These are phyloP conservation scores for Patella ulyssiponensis DNA, from an alignment of 2,888 invertebrate species.

Conservation along the genomic window DNA sequence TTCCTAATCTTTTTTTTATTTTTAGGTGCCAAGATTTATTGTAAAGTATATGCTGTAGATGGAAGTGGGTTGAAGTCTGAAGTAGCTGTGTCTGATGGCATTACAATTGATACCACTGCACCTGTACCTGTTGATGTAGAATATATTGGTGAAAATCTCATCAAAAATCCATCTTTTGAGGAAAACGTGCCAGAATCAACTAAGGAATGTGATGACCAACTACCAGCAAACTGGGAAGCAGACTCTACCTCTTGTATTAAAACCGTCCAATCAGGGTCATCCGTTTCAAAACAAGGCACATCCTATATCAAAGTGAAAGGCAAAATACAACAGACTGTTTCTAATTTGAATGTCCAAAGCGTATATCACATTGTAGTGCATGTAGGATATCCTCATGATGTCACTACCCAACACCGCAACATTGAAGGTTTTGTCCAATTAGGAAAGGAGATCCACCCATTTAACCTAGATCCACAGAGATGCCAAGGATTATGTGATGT, in stretches of 20 bases:
- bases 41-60: slow-evolving; percentile 45
- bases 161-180: slow-evolving; percentile 30
- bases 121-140: slow-evolving; percentile 34
- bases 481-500: slow-evolving; percentile 29
- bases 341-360: background rate
- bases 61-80: slow-evolving; percentile 39
- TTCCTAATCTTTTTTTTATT: background rate
- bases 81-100: slow-evolving; percentile 46
- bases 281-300: background rate
- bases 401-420: slow-evolving; percentile 15
- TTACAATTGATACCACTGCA: slow-evolving; percentile 43
- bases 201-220: slow-evolving; percentile 22
- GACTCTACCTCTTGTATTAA: slow-evolving; percentile 13
- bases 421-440: slow-evolving; percentile 32
- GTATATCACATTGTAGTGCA: slow-evolving; percentile 20
- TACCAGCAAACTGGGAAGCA: slow-evolving; percentile 24
- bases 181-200: background rate
- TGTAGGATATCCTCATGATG: slow-evolving; percentile 26
- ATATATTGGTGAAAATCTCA: background rate
- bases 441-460: slow-evolving; percentile 26
- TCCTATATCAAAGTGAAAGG: slow-evolving; percentile 1
- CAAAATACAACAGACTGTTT: background rate
- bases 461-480: slow-evolving; percentile 29
- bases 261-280: background rate
- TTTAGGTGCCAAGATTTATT: slow-evolving; percentile 38